Conservation (phyloP, 2,888 invertebrate genomes). For the Lasioglossum pauxillum region DNA sequence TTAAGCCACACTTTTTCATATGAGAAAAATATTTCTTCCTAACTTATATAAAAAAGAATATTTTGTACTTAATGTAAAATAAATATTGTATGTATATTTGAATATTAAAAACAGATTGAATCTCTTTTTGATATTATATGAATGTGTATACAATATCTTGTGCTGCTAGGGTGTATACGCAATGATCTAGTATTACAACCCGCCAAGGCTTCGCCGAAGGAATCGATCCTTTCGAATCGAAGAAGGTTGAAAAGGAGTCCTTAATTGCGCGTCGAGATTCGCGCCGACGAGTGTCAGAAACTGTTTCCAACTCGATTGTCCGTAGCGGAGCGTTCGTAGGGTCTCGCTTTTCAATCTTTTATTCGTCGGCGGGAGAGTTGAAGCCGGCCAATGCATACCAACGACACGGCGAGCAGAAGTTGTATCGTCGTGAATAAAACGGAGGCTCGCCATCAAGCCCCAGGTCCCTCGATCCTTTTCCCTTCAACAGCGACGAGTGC, state of each 20-base stretch:
- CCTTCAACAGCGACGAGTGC: background rate
- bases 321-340: background rate
- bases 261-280: conserved; percentile 12
- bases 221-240: conserved; percentile 2
- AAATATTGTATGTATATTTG: too few relatives aligned
- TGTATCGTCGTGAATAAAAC: conserved; percentile 22
- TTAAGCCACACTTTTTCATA: too few relatives aligned
- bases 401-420: conserved; percentile 11
- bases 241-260: background rate
- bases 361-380: background rate
- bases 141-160: too few relatives aligned
- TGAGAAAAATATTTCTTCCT: too few relatives aligned
- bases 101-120: too few relatives aligned
- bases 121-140: too few relatives aligned
- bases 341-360: conserved; percentile 17
- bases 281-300: background rate
- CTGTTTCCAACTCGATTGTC: background rate
- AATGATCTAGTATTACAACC: background rate
- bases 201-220: background rate
- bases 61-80: too few relatives aligned
- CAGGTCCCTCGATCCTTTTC: background rate
- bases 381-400: background rate
- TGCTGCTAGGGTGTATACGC: too few relatives aligned
- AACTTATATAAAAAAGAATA: too few relatives aligned
- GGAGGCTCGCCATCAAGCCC: background rate